A percentile compares a stretch with the other conserved stretches of the same genome.
These are phyloP conservation scores for Drosophila kohkoa DNA, from an alignment of 1,140 invertebrate species.

Conservation along the genomic window DNA sequence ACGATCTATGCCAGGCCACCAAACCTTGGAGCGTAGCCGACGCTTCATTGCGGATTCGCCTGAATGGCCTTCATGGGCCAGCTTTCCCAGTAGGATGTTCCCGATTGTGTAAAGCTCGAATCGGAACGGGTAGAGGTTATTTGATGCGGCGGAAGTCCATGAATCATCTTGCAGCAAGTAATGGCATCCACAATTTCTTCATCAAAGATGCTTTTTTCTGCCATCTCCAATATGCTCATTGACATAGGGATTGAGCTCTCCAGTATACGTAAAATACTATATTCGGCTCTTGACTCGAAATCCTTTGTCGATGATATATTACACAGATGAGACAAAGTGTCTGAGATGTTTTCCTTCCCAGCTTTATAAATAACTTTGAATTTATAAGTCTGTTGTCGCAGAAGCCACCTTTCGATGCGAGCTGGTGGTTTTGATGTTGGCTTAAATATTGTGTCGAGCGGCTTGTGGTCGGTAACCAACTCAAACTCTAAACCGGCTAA, in stretches of 20 bases:
- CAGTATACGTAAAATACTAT: constrained; percentile 37
- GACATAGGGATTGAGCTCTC: constrained; percentile 21
- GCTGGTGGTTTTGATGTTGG: constrained; percentile 58
- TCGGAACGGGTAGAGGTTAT: constrained; percentile 33
- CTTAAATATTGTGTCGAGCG: not conserved
- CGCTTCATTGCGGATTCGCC: constrained; percentile 87
- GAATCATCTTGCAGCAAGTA: constrained; percentile 23
- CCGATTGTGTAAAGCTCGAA: constrained; percentile 30
- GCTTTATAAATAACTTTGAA: constrained; percentile 73
- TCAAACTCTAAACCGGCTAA: too few relatives aligned
- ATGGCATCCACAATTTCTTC: constrained; percentile 45
- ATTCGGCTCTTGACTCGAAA: constrained; percentile 8
- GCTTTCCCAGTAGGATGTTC: constrained; percentile 37
- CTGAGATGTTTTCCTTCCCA: constrained; percentile 83
- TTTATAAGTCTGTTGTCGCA: constrained; percentile 72
- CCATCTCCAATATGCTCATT: constrained; percentile 37
- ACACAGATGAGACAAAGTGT: constrained; percentile 56
- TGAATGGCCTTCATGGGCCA: constrained; percentile 85
- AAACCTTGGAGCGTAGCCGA: constrained; percentile 85
- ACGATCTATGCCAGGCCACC: constrained; percentile 86
- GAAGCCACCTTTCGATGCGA: constrained; percentile 78
- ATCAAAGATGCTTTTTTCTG: constrained; percentile 35
- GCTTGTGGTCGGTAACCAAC: not conserved
- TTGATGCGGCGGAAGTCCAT: constrained; percentile 16
- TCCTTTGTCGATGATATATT: not conserved